Evolutionary conservation across 2,113 vertebrate genomes (phyloP).

Genomic region (Morone chrysops): DNA sequence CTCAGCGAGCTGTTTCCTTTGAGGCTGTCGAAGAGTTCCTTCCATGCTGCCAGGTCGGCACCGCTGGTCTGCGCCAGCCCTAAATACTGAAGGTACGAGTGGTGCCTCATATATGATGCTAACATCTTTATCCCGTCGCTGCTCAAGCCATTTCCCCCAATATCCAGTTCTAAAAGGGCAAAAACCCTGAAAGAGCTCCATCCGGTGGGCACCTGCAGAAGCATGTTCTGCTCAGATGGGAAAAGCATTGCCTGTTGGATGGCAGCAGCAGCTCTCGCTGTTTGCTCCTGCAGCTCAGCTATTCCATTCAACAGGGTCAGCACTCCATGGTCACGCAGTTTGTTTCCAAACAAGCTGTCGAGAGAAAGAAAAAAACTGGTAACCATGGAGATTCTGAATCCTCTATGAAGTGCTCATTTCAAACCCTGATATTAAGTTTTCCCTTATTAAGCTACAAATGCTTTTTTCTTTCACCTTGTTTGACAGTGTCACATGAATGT

Average conservation of each 20-base stretch:
- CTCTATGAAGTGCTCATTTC: not conserved
- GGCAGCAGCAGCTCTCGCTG: constrained; percentile 36
- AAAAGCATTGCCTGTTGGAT: constrained; percentile 49
- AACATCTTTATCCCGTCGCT: constrained; percentile 79
- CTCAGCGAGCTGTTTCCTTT: constrained; percentile 74
- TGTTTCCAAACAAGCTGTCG: constrained; percentile 86
- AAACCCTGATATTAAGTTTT: constrained; percentile 1
- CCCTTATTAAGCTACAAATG: not conserved
- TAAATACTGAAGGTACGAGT: constrained; percentile 82
- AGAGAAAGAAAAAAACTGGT: constrained; percentile 21
- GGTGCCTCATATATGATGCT: constrained; percentile 80
- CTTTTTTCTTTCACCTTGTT: too few relatives aligned
- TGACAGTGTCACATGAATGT: not conserved
- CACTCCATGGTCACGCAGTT: constrained; percentile 82
- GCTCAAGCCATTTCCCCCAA: constrained; percentile 84
- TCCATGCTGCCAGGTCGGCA: constrained; percentile 80
- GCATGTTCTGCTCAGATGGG: constrained; percentile 37
- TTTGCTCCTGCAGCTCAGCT: constrained; percentile 80
- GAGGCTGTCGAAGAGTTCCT: constrained; percentile 82
- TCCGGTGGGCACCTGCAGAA: constrained; percentile 49
- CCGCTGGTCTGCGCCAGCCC: constrained; percentile 82
- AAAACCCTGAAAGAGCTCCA: constrained; percentile 68
- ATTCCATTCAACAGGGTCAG: constrained; percentile 81
- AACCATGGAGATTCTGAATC: constrained; percentile 15
- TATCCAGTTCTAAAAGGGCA: constrained; percentile 81